phyloP scores from a whole-genome alignment of 1,140 invertebrate species.

The Drosophila subobscura region DNA sequence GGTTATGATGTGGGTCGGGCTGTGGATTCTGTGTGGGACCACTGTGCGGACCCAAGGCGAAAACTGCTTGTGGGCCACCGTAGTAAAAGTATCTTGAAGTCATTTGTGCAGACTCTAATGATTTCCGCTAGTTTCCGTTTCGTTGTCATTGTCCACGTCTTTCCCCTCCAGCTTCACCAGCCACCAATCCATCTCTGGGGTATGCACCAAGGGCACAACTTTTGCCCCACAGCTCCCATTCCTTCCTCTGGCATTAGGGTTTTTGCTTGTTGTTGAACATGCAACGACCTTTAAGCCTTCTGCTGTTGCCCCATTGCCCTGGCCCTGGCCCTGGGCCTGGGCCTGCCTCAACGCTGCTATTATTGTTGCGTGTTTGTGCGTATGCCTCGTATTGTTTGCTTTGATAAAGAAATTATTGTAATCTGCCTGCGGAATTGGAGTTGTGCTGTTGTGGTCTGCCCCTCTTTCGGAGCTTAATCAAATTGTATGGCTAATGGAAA shows the following conservation, averaged over 20 bases:
- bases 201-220: background rate
- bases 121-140: slow-evolving; percentile 79
- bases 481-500: slow-evolving; percentile 65
- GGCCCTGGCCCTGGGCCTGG: too few species aligned
- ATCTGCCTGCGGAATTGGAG: slow-evolving; percentile 41
- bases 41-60: slow-evolving; percentile 26
- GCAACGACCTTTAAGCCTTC: slow-evolving; percentile 37
- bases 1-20: slow-evolving; percentile 31
- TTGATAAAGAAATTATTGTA: slow-evolving; percentile 59
- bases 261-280: slow-evolving; percentile 48
- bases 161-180: slow-evolving; percentile 4
- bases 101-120: slow-evolving; percentile 80
- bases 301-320: slow-evolving; percentile 13
- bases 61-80: slow-evolving; percentile 48
- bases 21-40: slow-evolving; percentile 6
- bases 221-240: slow-evolving; percentile 11
- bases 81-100: slow-evolving; percentile 68
- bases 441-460: slow-evolving; percentile 17
- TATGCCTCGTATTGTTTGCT: slow-evolving; percentile 8
- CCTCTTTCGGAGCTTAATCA: slow-evolving; percentile 52
- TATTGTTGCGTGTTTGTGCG: slow-evolving; percentile 48
- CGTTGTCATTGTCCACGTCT: slow-evolving; percentile 51
- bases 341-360: slow-evolving; percentile 2
- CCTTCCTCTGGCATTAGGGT: slow-evolving; percentile 51
- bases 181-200: slow-evolving; percentile 28